Evolutionary conservation across 2,113 vertebrate species (phyloP).

Genomic region (Seriola quinqueradiata): DNA sequence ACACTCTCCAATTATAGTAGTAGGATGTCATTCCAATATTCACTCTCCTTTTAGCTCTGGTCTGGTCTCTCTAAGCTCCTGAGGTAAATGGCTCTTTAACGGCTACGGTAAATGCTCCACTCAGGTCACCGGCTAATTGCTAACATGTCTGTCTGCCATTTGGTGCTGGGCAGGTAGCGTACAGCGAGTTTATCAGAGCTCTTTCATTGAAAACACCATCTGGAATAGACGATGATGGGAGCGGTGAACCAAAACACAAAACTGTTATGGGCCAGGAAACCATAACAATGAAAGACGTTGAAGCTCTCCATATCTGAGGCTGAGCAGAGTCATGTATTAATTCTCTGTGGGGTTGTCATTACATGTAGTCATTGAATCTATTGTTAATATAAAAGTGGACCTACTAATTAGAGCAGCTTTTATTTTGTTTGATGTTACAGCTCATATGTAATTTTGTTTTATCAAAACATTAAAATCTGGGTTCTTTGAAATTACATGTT

Average conservation of each 20-base stretch:
- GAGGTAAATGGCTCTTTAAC: neutral
- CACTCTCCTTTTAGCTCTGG: neutral
- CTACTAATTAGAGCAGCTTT: too few relatives aligned
- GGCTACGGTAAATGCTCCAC: neutral
- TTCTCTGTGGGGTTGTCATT: neutral
- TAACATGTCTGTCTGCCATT: neutral
- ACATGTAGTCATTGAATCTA: neutral
- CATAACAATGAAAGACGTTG: neutral
- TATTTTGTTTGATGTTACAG: too few relatives aligned
- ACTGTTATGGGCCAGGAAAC: neutral
- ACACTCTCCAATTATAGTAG: too few relatives aligned
- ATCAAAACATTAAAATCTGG: neutral
- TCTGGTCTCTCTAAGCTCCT: neutral
- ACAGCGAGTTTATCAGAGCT: neutral
- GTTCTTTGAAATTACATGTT: neutral
- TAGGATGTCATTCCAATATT: neutral
- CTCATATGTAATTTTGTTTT: too few relatives aligned
- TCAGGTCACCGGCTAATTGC: neutral
- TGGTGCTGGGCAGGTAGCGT: neutral
- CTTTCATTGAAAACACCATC: neutral
- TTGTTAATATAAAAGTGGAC: too few relatives aligned
- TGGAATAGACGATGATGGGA: neutral
- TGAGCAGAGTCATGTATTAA: neutral
- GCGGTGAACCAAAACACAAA: neutral
- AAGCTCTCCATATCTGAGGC: neutral